Conservation (phyloP, 2,797 vertebrate genomes). For the Emydoidea blandingii region DNA sequence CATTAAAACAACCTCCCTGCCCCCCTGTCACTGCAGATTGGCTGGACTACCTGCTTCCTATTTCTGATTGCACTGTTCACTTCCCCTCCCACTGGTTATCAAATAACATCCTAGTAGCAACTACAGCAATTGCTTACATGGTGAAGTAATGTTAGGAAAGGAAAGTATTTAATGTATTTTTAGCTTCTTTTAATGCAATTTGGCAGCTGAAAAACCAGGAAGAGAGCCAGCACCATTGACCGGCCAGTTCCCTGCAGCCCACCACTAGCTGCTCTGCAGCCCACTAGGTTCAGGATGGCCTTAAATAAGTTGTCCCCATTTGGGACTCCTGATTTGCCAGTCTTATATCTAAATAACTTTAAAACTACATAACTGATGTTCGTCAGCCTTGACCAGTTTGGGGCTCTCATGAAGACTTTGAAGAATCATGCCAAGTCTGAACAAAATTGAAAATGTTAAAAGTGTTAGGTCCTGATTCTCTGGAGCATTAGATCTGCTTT, state of each 20-base stretch:
- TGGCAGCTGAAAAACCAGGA: slow-evolving; percentile 75
- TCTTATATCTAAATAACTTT: not conserved
- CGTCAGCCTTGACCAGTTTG: not conserved
- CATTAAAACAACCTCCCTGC: not conserved
- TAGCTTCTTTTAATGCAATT: slow-evolving; percentile 77
- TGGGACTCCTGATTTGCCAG: not conserved
- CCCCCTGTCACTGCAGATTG: not conserved
- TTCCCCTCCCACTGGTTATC: slow-evolving; percentile 56
- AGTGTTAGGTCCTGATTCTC: not conserved
- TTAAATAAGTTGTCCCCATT: not conserved
- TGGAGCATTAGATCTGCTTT: not conserved
- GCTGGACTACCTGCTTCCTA: not conserved
- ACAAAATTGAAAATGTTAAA: not conserved
- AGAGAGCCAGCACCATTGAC: slow-evolving; percentile 60
- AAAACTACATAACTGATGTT: not conserved
- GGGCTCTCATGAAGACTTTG: not conserved
- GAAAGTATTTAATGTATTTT: slow-evolving; percentile 80
- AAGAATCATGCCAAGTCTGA: not conserved
- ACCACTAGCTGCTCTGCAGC: slow-evolving; percentile 6
- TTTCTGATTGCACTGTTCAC: slow-evolving; percentile 4
- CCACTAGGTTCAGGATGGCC: not conserved
- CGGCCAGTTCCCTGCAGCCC: not conserved
- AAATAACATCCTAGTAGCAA: slow-evolving; percentile 68
- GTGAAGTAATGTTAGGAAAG: slow-evolving; percentile 78
- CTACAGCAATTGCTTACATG: slow-evolving; percentile 67